Evolutionary conservation across 2,113 vertebrate genomes (phyloP), one percentile per base, ranked within the genome.

Genomic region (Charina bottae): DNA sequence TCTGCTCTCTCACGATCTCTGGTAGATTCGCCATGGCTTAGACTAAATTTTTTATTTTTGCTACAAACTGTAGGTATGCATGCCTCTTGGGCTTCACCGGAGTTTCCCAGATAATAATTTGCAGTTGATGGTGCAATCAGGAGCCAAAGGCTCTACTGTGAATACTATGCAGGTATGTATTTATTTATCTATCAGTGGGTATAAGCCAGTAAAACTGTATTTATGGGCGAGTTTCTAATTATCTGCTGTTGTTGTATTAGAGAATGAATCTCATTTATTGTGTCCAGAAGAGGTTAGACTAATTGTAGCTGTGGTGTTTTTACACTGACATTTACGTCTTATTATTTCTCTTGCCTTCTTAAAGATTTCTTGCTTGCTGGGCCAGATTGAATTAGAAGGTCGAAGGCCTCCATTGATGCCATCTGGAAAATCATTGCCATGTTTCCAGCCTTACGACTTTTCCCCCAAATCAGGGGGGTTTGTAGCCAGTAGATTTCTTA

Each of bases 51-150:
- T 42, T 49, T 58, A 19, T 33, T 87, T 94, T 2, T 5, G n/a
- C 23, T 11, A 8, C 2, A 11, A 78, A 90, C 85, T 93, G 2
- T 91, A 99, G 99, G 99, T 98, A 4, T 99, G 99, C 90, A 99
- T 99, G 99, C 99, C 99, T 0, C 92, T 98, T 0, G 99, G 99
- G 58, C 98, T 99, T 84, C 98, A 99, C 95, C 98, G 98, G 55
- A 97, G 97, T 42, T 99, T 99, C 95, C 99, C 99, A 23, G 98
- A 99, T 91, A 99, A 99, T 97, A 99, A 99, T 97, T 97, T 99
- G 85, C 99, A 99, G 95, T 95, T 99, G 96, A 99, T 99, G 99
- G 99, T 99, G 21, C 99, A 99, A 89, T 99, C 99, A 4, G 99
- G 99, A 96, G 99, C 99, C 91, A 99, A 99, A 94, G 99, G 99